These are phyloP conservation scores for Thomomys bottae DNA, from an alignment of 2,113 vertebrate species.

Conservation along the genomic window DNA sequence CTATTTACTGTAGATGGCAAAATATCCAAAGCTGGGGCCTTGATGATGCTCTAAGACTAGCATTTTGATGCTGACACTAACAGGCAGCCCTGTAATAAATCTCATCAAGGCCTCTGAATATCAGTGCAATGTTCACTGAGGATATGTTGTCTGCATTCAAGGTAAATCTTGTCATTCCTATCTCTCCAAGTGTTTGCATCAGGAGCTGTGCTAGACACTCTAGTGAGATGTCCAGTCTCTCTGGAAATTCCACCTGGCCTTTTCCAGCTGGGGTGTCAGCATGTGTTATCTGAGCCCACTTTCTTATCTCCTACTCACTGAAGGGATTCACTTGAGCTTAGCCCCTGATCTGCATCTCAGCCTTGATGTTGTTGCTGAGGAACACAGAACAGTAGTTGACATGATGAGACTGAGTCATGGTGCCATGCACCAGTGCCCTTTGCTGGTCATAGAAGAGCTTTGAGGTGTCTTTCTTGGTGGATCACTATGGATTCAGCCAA, in stretches of 20 bases:
- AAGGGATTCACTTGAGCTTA: not conserved
- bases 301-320: not conserved
- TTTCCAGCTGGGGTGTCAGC: too few relatives aligned
- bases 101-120: slow-evolving; percentile 16
- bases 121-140: not conserved
- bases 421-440: too few relatives aligned
- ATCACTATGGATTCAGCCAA: not conserved
- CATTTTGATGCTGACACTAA: not conserved
- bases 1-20: slow-evolving; percentile 27
- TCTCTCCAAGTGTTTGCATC: slow-evolving; percentile 19
- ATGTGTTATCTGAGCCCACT: not conserved
- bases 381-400: too few relatives aligned
- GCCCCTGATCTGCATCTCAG: not conserved
- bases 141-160: not conserved
- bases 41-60: not conserved
- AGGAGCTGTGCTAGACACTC: not conserved
- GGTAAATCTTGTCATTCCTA: slow-evolving; percentile 50
- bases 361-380: not conserved
- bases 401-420: fast-evolving
- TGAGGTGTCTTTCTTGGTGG: not conserved
- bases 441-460: not conserved
- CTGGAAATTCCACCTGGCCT: not conserved
- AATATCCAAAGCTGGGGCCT: slow-evolving; percentile 43
- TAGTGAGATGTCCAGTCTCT: not conserved
- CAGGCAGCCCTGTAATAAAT: slow-evolving; percentile 8